Base-by-base conservation (phyloP, 2,888 invertebrate species). In the Chrysotoxum bicinctum region DNA sequence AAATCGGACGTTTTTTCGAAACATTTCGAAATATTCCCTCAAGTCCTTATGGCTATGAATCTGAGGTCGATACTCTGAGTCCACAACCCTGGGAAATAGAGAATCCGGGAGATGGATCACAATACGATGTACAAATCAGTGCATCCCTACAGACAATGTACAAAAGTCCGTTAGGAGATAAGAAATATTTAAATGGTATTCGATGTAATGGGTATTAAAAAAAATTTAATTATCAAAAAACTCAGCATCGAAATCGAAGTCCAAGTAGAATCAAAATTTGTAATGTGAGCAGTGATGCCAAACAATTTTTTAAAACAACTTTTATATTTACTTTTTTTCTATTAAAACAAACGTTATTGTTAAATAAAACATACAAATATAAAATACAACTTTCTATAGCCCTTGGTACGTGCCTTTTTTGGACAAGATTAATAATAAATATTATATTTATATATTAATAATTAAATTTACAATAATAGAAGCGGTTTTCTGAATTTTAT, bases 1-100 rank as follows among this genome's bases (percentile, higher is more conserved):
- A 96, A 92, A 95, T 97, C 87, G 97, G 97, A n/a, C 94, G 96
- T 87, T 97, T 96, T 88, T 95, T 95, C 7, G 95, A 95, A 89
- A 95, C 94, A 68, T 95, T 95, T 87, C 85, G 90, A 43, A 89
- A 90, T 75, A 89, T 89, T 14, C 88, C 90, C 0, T 90, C 91
- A 72, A 90, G 90, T 74, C 87, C 90, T 0, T 88, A 89, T 4
- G 89, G 90, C 52, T 88, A 87, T 64, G 88, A 88, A 72, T 88
- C 88, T 7, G 89, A 89, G 79, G 83, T 87, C 19, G 89, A 89
- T 75, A 88, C 88, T 21, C 69, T 88, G 10, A 89, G 88, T 70
- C 88, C 89, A 7, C 88, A 89, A 68, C 87, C 87, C 43, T 89
- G 89, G 88, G 89, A 89, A 56, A 87, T 87, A 19, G 88, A 88